Base-by-base conservation (phyloP, 2,797 vertebrate genomes). In the Enteromius trimaculatus region DNA sequence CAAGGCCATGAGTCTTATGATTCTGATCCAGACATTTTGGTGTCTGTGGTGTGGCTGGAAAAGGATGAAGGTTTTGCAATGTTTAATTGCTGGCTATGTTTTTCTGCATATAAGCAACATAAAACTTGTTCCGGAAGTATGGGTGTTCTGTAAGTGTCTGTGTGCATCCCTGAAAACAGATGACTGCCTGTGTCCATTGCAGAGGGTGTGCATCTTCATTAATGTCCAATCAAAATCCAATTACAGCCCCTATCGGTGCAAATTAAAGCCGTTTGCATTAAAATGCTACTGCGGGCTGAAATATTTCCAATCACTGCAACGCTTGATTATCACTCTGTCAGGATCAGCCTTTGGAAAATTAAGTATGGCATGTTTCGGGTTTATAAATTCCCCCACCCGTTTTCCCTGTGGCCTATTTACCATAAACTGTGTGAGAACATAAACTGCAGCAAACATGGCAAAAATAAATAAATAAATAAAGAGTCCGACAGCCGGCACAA, bases 191-290 rank as follows among this genome's bases (percentile, higher is more conserved):
- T 87, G 87, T 92, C 91, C 87, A 85, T 93, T 90, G 92, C 91
- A 85, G 88, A 92, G 93, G 90, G 92, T 92, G 93, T 93, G 92
- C 92, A 93, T 94, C 93, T 94, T 94, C 92, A 94, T 95, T 95
- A 94, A 93, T 89, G 91, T 93, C 94, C 92, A 94, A 95, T 95
- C 95, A 94, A 93, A 95, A 94, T 94, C 94, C 94, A 93, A 95
- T 95, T 94, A 94, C 90, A 90, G 91, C 86, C 86, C 86, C 92
- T 92, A 94, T 93, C 93, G 90, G 88, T 90, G 90, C 90, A 87
- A 93, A 94, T 95, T 94, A 94, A 88, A 89, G 90, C 85, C 86
- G 88, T 84, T 91, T 90, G 90, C 90, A 92, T 93, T 94, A 93
- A 94, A 93, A 94, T 92, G 90, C 92, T 93, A 91, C 92, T 92